Conservation (phyloP, 35 echinoderm and acorn worm species). For the Heliocidaris tuberculata region DNA sequence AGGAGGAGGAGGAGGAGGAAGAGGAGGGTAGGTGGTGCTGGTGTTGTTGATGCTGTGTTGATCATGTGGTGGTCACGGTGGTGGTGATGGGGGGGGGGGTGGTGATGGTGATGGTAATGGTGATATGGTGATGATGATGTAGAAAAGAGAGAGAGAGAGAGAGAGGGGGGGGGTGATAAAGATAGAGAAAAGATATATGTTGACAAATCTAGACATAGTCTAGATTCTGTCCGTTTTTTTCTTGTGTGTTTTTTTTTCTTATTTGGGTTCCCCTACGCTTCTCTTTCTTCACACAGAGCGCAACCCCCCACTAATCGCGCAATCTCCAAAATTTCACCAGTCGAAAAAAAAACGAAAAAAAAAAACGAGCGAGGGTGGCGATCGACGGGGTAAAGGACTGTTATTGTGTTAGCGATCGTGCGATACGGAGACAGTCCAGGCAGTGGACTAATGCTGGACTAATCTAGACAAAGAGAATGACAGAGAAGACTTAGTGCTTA, state of each 20-base stretch:
- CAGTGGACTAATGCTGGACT: no score
- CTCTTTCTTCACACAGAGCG: no score
- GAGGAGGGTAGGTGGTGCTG: background rate
- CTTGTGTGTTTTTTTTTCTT: no score
- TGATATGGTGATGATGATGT: background rate
- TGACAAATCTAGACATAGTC: background rate
- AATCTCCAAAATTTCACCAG: no score
- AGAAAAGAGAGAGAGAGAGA: background rate
- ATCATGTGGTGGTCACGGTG: background rate
- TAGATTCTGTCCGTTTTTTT: no score
- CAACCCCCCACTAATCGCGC: no score
- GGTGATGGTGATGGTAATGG: background rate
- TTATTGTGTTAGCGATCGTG: no score
- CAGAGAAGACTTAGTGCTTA: background rate
- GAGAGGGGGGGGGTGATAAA: background rate
- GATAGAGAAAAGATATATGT: background rate
- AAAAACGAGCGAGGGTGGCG: no score
- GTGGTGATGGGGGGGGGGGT: background rate
- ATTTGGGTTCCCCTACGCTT: no score
- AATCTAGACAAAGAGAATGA: background rate
- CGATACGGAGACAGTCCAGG: no score
- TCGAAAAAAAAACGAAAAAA: no score
- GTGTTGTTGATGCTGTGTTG: background rate
- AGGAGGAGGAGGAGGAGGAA: background rate
- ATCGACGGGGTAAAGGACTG: no score